phyloP scores from a whole-genome alignment of 2,797 vertebrate genomes.

The Rhabdophis nuchalis region DNA sequence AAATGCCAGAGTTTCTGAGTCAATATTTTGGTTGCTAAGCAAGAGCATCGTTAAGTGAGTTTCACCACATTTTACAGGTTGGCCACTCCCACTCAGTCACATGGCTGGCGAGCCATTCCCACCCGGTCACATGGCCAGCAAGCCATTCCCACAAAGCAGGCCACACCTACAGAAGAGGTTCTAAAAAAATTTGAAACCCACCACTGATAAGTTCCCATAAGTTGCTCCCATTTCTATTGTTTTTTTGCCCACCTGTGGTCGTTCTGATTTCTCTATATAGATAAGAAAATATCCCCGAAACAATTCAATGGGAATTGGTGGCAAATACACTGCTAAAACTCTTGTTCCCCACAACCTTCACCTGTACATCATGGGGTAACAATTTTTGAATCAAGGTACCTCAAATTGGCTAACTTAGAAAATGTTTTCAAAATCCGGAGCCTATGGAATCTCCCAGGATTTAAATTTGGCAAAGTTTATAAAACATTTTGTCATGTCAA shows the following conservation, averaged over 20 bases:
- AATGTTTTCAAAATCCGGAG: neutral
- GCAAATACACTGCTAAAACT: neutral
- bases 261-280: neutral
- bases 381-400: too few relatives aligned
- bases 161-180: too few relatives aligned
- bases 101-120: too few relatives aligned
- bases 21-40: too few relatives aligned
- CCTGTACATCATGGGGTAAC: neutral
- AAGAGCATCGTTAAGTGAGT: too few relatives aligned
- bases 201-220: too few relatives aligned
- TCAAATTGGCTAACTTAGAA: neutral
- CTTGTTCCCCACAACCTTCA: neutral
- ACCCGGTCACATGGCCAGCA: too few relatives aligned
- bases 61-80: too few relatives aligned
- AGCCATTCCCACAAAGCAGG: too few relatives aligned
- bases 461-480: neutral
- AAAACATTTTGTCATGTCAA: neutral
- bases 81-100: too few relatives aligned
- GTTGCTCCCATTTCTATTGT: neutral
- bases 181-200: too few relatives aligned
- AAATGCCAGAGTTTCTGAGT: too few relatives aligned
- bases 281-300: neutral
- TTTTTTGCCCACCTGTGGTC: neutral
- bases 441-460: neutral
- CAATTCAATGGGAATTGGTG: neutral